These are phyloP conservation scores for Dasypus novemcinctus DNA, from an alignment of 2,113 vertebrate species.

Conservation along the genomic window DNA sequence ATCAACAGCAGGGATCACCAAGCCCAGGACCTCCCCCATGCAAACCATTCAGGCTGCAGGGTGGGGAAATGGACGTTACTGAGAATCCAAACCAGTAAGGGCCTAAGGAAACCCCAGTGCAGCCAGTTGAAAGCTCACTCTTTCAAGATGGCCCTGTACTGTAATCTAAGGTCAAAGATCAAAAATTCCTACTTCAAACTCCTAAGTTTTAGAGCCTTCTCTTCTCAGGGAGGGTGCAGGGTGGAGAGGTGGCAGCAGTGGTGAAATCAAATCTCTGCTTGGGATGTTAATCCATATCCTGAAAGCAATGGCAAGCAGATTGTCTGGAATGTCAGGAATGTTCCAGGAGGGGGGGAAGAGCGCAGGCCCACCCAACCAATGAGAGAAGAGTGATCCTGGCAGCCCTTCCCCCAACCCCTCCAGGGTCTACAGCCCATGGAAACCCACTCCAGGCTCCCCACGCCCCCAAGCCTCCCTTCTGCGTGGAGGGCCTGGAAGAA, in stretches of 20 bases:
- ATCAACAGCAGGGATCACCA: neutral
- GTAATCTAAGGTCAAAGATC: conserved; percentile 21
- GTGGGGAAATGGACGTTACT: neutral
- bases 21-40: neutral
- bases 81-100: neutral
- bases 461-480: neutral
- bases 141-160: neutral
- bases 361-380: conserved; percentile 64
- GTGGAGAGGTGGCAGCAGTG: neutral
- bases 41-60: neutral
- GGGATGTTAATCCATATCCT: conserved; percentile 75
- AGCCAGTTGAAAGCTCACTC: neutral
- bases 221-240: neutral
- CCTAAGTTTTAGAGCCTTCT: neutral
- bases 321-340: conserved; percentile 79
- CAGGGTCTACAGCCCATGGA: conserved; percentile 19
- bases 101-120: neutral
- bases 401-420: conserved; percentile 46
- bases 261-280: conserved; percentile 70
- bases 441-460: neutral
- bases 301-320: conserved; percentile 63
- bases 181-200: neutral
- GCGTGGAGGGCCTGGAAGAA: neutral
- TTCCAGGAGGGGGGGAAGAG: conserved; percentile 56
- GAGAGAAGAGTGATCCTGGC: conserved; percentile 27